Conservation (phyloP, 2,113 vertebrate genomes). For the Ceyx margarethae region DNA sequence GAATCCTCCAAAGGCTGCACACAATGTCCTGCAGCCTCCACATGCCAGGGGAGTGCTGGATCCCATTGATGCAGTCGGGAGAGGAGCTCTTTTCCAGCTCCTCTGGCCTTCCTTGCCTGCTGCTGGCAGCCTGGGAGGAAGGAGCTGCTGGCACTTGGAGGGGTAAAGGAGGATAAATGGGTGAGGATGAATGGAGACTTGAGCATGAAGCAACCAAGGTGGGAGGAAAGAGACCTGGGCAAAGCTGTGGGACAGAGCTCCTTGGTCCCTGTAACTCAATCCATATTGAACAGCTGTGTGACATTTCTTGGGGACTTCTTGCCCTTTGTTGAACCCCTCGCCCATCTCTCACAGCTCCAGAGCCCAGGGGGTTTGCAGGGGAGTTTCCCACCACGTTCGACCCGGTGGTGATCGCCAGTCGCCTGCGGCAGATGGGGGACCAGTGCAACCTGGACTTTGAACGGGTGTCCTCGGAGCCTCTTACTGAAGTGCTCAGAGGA, state of each 20-base stretch:
- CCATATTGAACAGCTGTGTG: not conserved
- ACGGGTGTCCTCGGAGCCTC: not conserved
- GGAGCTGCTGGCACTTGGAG: not conserved
- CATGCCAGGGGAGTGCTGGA: not conserved
- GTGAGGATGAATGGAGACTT: not conserved
- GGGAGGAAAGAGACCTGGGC: not conserved
- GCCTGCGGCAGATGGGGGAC: constrained; percentile 57
- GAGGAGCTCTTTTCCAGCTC: not conserved
- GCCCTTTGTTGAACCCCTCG: accelerated
- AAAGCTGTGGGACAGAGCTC: not conserved
- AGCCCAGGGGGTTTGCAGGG: accelerated
- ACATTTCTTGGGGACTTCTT: not conserved
- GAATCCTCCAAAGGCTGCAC: accelerated
- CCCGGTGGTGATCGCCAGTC: constrained; percentile 3
- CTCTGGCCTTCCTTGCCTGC: not conserved
- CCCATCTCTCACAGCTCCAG: not conserved
- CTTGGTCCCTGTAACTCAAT: too few species aligned
- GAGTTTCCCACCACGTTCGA: not conserved
- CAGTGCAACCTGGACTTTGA: constrained; percentile 59
- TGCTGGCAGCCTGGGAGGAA: not conserved
- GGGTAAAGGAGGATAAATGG: not conserved
- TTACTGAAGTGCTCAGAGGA: not conserved
- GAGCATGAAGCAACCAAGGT: not conserved
- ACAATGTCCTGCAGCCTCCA: accelerated
- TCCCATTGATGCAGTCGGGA: not conserved